Percentiles rank a stretch among this genome's conserved stretches.
Evolutionary conservation across 2,797 vertebrate genomes (phyloP).

Genomic region (Anas bahamensis): DNA sequence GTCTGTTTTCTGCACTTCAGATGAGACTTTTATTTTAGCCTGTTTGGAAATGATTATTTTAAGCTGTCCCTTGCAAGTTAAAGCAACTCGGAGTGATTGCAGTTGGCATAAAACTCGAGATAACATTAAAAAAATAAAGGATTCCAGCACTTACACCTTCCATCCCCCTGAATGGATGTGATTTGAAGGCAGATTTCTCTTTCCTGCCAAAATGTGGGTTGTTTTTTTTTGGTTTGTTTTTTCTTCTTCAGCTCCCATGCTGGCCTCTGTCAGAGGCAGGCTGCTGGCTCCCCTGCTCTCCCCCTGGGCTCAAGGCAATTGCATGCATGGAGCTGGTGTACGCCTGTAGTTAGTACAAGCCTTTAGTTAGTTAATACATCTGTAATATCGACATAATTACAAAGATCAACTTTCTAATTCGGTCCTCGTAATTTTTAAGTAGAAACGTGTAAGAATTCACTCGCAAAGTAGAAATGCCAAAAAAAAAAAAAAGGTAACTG

Average conservation of each 20-base stretch:
- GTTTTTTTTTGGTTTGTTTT: background rate
- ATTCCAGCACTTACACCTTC: background rate
- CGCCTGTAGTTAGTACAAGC: background rate
- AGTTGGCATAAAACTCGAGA: background rate
- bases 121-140: background rate
- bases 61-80: background rate
- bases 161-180: background rate
- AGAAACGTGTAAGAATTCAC: background rate
- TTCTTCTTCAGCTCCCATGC: background rate
- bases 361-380: background rate
- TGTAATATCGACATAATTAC: fast-evolving
- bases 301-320: background rate
- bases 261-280: background rate
- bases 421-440: background rate
- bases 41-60: background rate
- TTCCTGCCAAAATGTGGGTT: background rate
- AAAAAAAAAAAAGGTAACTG: background rate
- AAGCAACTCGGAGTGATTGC: background rate
- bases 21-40: background rate
- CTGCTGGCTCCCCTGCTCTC: background rate
- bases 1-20: background rate
- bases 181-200: background rate
- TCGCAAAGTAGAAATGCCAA: background rate
- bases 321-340: background rate
- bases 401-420: background rate